These are phyloP conservation scores for Anarhynchus alexandrinus DNA, from an alignment of 2,113 vertebrate genomes.

Conservation along the genomic window DNA sequence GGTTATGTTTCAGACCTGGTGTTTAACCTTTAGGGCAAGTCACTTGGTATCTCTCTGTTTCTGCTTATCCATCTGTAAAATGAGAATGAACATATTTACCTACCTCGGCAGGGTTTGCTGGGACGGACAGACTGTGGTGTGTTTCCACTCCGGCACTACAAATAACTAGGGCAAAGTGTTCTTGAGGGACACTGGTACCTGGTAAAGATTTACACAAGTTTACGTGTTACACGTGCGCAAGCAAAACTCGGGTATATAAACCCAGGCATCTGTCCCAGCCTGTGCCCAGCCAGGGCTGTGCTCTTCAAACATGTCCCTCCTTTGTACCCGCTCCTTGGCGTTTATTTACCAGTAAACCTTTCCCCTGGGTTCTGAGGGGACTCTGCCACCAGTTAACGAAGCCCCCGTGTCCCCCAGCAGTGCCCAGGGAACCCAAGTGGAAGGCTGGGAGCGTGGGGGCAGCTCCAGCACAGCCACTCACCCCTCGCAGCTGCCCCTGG, in stretches of 20 bases:
- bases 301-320: neutral
- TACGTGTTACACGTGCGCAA: accelerated
- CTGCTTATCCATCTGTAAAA: slow-evolving; percentile 63
- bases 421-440: neutral
- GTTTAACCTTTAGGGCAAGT: slow-evolving; percentile 60
- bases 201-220: neutral
- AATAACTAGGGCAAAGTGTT: slow-evolving; percentile 17
- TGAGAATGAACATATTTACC: slow-evolving; percentile 48
- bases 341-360: neutral
- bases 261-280: neutral
- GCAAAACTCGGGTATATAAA: neutral
- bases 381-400: neutral
- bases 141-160: neutral
- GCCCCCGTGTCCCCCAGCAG: neutral
- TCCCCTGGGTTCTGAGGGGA: neutral
- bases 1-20: slow-evolving; percentile 19
- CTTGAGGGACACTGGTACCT: neutral
- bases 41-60: slow-evolving; percentile 43
- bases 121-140: neutral
- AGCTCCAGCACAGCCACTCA: neutral
- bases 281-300: accelerated
- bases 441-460: neutral
- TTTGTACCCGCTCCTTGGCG: accelerated
- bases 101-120: slow-evolving; percentile 16
- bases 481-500: neutral